A percentile compares a stretch with the other conserved stretches of the same genome.
phyloP scores from a whole-genome alignment of 1,140 invertebrate genomes.

The Gryon sp. region DNA sequence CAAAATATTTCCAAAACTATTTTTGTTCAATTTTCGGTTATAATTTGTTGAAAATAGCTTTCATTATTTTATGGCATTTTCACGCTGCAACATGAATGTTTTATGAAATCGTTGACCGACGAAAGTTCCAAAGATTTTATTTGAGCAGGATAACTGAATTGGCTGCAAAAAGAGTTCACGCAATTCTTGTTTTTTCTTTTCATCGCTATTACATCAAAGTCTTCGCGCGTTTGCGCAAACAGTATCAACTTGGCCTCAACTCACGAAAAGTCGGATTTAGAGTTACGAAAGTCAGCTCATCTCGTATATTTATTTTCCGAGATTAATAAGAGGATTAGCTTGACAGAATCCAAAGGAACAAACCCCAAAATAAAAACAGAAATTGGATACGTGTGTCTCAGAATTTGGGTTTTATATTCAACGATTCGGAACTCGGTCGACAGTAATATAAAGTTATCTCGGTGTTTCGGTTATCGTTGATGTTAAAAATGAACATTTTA shows the following conservation, averaged over 20 bases:
- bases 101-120: not conserved
- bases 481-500: too few species aligned
- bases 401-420: not conserved
- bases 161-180: slow-evolving; percentile 15
- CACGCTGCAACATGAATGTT: too few species aligned
- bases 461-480: too few species aligned
- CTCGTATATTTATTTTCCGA: slow-evolving; percentile 45
- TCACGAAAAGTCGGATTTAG: slow-evolving; percentile 50
- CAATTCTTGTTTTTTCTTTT: slow-evolving; percentile 5
- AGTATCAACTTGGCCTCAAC: slow-evolving; percentile 36
- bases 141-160: slow-evolving; percentile 13
- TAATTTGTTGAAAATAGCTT: too few species aligned
- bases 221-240: slow-evolving; percentile 28
- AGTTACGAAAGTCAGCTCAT: slow-evolving; percentile 50
- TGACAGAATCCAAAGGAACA: slow-evolving; percentile 16
- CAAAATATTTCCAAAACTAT: too few species aligned
- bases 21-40: too few species aligned
- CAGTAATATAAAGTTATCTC: too few species aligned
- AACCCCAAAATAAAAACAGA: slow-evolving; percentile 16
- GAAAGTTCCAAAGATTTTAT: slow-evolving; percentile 6
- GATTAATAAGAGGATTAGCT: slow-evolving; percentile 43
- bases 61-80: too few species aligned
- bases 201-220: slow-evolving; percentile 34
- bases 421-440: too few species aligned
- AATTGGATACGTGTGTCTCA: not conserved